Base-by-base conservation (phyloP, 2,888 invertebrate genomes). In the Ophion ellenae region DNA sequence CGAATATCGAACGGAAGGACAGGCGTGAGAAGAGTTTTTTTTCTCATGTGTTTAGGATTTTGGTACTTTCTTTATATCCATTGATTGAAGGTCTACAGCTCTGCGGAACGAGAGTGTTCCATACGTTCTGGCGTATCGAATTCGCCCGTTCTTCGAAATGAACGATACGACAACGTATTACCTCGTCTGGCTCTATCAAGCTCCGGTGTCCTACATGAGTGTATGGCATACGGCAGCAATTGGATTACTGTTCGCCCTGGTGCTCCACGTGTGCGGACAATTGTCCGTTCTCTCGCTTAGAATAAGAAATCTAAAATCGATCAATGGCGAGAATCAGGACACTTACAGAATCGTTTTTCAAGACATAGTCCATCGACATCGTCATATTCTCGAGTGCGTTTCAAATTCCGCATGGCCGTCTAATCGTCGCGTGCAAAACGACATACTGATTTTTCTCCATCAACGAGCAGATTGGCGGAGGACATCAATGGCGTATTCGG, bases 401-500 rank as follows among this genome's bases (percentile, higher is more conserved):
- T 32, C 28, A 10, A 20, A 10, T 10, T 59, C 57, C 9, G 32
- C 10, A 32, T 20, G 9, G 2, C 32, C 11, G 0, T 2, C 14
- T 6, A 24, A 20, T 28, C 4, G 2, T 17, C 14, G 53, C 6
- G 28, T 9, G 2, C 45, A 7, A 0, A 53, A 28, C 24, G 28
- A 4, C 5, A 28, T 57, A 24, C 2, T 14, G 24, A 11, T 57
- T 69, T 20, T 57, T 70, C 20, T 53, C 70, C n/a, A 53, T 67
- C 7, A 61, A 57, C 1, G 20, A 17, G 2, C 24, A 87, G 87
- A 64, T 64, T 83, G 36, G 69, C 79, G 9, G 83, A 32, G 78
- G 78, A 83, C 20, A 87, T 87, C 57, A 81, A 87, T 24, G 78
- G 78, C 14, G 75, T 83, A 32, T 86, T 86, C 61, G 67, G 79